phyloP scores from a whole-genome alignment of 2,113 vertebrate genomes.

The Apodemus speciosus region DNA sequence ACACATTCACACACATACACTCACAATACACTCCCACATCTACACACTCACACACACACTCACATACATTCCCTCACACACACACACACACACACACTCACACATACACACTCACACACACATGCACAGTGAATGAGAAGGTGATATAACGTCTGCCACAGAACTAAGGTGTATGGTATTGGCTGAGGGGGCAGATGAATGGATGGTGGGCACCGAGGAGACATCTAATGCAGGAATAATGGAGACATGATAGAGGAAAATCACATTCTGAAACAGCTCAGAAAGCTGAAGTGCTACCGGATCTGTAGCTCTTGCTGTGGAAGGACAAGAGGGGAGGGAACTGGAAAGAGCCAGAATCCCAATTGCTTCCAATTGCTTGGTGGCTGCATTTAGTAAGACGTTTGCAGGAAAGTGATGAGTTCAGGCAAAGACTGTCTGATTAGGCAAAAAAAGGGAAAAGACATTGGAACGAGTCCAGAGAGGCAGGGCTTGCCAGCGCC shows the following conservation, averaged over 20 bases:
- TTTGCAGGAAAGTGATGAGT: constrained; percentile 14
- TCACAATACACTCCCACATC: neutral
- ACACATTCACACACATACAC: neutral
- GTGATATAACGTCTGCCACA: neutral
- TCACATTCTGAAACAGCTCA: neutral
- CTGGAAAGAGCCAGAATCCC: neutral
- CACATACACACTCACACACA: neutral
- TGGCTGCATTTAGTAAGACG: neutral
- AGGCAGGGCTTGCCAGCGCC: neutral
- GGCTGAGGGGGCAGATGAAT: neutral
- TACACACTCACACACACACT: too few species aligned
- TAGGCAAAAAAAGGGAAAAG: neutral
- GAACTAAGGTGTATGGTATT: neutral
- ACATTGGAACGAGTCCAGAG: neutral
- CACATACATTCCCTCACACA: neutral
- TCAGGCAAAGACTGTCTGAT: neutral
- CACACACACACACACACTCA: neutral
- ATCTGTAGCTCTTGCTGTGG: neutral
- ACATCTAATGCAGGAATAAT: neutral
- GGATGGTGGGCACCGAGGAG: neutral
- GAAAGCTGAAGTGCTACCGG: neutral
- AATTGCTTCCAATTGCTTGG: neutral
- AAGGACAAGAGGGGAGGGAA: too few species aligned
- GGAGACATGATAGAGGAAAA: neutral
- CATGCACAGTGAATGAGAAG: neutral